phyloP scores from a whole-genome alignment of 2,113 vertebrate species.

The Hippocampus abdominalis region DNA sequence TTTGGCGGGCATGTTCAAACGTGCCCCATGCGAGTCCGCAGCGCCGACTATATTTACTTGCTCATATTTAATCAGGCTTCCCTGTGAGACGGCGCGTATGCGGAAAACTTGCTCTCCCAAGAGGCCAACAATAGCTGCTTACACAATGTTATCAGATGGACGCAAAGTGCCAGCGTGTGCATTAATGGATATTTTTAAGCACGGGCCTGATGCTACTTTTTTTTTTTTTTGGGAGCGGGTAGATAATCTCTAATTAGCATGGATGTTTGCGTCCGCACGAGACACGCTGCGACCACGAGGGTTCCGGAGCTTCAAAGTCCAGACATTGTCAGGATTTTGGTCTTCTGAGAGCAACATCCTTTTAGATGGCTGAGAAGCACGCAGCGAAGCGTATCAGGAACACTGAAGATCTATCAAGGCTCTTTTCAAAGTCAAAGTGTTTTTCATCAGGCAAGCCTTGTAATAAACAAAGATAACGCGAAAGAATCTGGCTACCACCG shows the following conservation, averaged over 20 bases:
- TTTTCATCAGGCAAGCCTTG: slow-evolving; percentile 8
- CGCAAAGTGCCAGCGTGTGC: slow-evolving; percentile 4
- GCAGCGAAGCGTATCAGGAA: slow-evolving; percentile 1
- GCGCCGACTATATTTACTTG: slow-evolving; percentile 13
- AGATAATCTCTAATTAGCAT: slow-evolving; percentile 10
- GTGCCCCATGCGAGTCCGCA: slow-evolving; percentile 1
- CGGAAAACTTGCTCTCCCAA: slow-evolving; percentile 5
- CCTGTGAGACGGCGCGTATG: background rate
- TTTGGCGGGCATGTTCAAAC: slow-evolving; percentile 3
- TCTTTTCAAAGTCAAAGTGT: slow-evolving; percentile 33
- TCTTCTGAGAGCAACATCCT: slow-evolving; percentile 4
- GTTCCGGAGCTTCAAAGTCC: slow-evolving; percentile 8
- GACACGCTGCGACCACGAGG: background rate
- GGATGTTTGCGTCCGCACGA: background rate
- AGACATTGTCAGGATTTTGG: slow-evolving; percentile 2
- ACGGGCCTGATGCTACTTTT: slow-evolving; percentile 2
- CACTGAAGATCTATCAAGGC: slow-evolving; percentile 2
- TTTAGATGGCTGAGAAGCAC: slow-evolving; percentile 1
- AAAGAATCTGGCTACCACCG: background rate
- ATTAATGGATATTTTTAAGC: slow-evolving; percentile 22
- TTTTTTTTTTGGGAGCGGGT: background rate
- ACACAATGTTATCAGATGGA: slow-evolving; percentile 4
- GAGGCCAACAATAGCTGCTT: background rate
- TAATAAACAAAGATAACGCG: slow-evolving; percentile 7
- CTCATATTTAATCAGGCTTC: slow-evolving; percentile 27